These are phyloP conservation scores for Erebia palarica DNA, from an alignment of 2,888 invertebrate species.

Conservation along the genomic window DNA sequence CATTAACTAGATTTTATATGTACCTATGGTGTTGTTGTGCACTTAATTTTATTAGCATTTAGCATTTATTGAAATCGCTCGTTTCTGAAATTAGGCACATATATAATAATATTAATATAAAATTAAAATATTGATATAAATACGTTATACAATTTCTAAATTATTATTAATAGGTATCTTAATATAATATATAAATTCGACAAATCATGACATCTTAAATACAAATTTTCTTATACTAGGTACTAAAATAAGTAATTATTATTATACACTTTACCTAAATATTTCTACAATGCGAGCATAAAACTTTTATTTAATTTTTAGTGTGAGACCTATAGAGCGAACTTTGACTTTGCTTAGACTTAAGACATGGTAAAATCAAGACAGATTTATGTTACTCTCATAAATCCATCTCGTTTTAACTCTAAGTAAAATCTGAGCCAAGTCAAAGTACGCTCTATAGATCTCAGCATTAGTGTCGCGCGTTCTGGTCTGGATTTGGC, in stretches of 20 bases:
- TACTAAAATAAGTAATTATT: neutral
- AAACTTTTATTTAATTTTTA: no score
- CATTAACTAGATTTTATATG: neutral
- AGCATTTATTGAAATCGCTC: neutral
- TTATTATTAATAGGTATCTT: neutral
- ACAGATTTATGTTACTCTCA: no score
- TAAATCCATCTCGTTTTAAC: no score
- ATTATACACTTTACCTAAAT: no score
- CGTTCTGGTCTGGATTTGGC: no score
- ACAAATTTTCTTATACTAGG: neutral
- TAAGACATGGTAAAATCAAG: no score
- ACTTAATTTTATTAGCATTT: neutral
- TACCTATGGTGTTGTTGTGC: slow-evolving; percentile 7
- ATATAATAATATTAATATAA: neutral
- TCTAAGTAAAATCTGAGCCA: no score
- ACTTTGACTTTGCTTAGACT: no score
- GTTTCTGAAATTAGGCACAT: neutral
- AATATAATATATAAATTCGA: slow-evolving; percentile 32
- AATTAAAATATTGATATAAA: neutral
- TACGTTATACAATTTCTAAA: neutral
- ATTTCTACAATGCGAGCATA: no score
- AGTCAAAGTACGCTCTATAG: no score
- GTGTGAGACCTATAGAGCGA: no score
- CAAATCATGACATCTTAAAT: slow-evolving; percentile 26
- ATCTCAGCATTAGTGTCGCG: no score